Conservation (phyloP, 1,140 invertebrate species). For the Phymastichus coffea region DNA sequence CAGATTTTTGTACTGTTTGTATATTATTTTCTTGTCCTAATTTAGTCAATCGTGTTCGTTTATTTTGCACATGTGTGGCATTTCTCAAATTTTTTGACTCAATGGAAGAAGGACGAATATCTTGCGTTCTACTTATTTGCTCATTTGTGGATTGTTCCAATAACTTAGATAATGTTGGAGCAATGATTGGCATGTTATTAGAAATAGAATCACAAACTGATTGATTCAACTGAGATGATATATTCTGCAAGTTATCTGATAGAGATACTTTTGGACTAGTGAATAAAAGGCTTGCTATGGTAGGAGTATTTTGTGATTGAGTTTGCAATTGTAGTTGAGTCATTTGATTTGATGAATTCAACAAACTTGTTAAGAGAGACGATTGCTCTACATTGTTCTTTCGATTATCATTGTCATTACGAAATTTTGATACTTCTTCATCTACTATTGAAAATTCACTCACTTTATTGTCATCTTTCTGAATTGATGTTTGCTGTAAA, state of each 20-base stretch:
- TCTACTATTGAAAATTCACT: conserved; percentile 41
- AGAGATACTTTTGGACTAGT: conserved; percentile 53
- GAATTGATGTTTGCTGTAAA: conserved; percentile 25
- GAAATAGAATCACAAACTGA: conserved; percentile 48
- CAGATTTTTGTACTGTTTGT: conserved; percentile 18
- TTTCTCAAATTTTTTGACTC: conserved; percentile 20
- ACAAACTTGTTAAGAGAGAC: conserved; percentile 77
- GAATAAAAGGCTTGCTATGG: conserved; percentile 60
- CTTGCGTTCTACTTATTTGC: no score
- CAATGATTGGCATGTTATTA: conserved; percentile 57
- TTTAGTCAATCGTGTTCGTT: conserved; percentile 1
- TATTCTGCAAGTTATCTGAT: conserved; percentile 37
- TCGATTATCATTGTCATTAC: conserved; percentile 42
- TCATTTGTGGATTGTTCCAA: conserved; percentile 59
- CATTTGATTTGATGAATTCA: conserved; percentile 68
- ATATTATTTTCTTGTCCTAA: conserved; percentile 11
- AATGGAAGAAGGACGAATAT: background rate
- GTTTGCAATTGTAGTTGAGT: conserved; percentile 52
- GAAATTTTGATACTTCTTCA: conserved; percentile 26
- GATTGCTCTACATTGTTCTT: conserved; percentile 56
- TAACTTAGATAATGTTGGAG: conserved; percentile 67
- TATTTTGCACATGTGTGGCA: conserved; percentile 10
- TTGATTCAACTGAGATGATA: conserved; percentile 53
- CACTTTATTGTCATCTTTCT: conserved; percentile 32
- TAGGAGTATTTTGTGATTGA: conserved; percentile 53